phyloP scores from a whole-genome alignment of 2,113 vertebrate genomes.

The Trogon melanurus region DNA sequence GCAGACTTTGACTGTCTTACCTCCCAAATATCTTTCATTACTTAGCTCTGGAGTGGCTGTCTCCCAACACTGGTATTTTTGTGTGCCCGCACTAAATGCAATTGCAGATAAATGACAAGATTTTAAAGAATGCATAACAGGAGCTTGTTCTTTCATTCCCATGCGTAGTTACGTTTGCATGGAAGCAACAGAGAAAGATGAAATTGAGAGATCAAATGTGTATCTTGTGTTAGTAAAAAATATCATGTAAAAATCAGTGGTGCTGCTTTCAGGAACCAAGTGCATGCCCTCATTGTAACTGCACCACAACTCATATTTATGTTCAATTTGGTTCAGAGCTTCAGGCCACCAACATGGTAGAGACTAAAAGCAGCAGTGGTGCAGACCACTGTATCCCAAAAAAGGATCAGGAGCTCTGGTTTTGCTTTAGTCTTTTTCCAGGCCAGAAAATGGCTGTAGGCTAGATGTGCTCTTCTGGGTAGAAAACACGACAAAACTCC shows the following conservation, averaged over 20 bases:
- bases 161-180: accelerated
- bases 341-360: background rate
- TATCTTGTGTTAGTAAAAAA: background rate
- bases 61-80: constrained; percentile 20
- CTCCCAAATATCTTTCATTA: constrained; percentile 19
- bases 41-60: background rate
- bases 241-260: accelerated
- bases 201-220: background rate
- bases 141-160: background rate
- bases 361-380: background rate
- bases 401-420: background rate
- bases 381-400: background rate
- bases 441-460: background rate
- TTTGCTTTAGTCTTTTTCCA: background rate
- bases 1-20: background rate
- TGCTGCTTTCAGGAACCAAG: background rate
- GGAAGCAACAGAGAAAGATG: background rate
- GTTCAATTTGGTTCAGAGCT: background rate
- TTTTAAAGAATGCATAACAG: constrained; percentile 11
- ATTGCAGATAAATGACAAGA: constrained; percentile 33
- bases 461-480: background rate
- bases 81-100: constrained; percentile 15
- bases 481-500: background rate
- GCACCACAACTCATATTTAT: background rate
- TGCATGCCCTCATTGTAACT: background rate